These are phyloP conservation scores for Xanthia togata DNA, from an alignment of 2,888 invertebrate species.

Conservation along the genomic window DNA sequence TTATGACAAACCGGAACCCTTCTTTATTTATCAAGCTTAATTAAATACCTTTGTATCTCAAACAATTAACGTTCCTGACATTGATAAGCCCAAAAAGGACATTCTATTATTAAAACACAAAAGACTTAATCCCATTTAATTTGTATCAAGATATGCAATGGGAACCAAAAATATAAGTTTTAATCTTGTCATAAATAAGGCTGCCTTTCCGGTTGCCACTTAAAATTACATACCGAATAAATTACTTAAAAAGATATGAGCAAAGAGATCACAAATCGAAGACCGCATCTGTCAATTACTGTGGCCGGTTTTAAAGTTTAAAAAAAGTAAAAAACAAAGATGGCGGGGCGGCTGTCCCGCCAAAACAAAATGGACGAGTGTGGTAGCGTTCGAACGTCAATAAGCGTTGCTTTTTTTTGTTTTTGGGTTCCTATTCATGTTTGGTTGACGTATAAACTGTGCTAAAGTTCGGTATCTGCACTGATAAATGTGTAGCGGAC, in stretches of 20 bases:
- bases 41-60: constrained; percentile 44
- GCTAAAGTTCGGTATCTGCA: constrained; percentile 23
- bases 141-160: constrained; percentile 61
- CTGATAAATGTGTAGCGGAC: constrained; percentile 18
- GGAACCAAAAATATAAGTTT: constrained; percentile 54
- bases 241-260: constrained; percentile 71
- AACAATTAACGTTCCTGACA: constrained; percentile 45
- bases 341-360: constrained; percentile 65
- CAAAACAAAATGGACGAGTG: constrained; percentile 65
- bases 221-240: constrained; percentile 74
- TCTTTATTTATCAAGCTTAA: constrained; percentile 23
- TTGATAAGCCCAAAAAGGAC: constrained; percentile 31
- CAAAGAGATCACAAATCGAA: constrained; percentile 70
- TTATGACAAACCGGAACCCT: neutral
- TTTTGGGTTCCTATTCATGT: constrained; percentile 53
- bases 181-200: constrained; percentile 61
- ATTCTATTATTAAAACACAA: constrained; percentile 36
- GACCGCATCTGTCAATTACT: constrained; percentile 79
- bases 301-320: constrained; percentile 63
- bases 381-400: constrained; percentile 66
- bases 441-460: constrained; percentile 44
- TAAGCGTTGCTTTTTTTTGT: constrained; percentile 44
- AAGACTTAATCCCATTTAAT: constrained; percentile 54
- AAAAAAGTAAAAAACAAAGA: constrained; percentile 65
- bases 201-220: constrained; percentile 74